Conservation (phyloP, 92 coral and sea anemone species). For the Bergia puertoricense region DNA sequence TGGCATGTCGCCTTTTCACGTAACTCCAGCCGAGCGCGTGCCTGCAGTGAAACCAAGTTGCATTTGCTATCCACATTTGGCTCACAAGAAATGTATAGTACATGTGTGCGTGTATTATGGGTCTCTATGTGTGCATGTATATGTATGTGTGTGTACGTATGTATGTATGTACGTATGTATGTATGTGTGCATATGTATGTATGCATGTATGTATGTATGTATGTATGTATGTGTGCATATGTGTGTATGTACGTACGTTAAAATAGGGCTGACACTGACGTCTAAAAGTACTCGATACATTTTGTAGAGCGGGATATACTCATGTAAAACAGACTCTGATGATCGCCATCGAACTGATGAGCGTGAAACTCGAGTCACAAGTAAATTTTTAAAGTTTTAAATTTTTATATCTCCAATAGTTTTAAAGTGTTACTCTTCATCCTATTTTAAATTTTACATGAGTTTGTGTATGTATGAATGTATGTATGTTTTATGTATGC, state of each 20-base stretch:
- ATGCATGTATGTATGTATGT: background rate
- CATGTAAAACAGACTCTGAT: too few relatives aligned
- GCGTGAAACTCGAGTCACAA: too few relatives aligned
- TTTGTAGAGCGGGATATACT: too few relatives aligned
- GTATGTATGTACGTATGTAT: background rate
- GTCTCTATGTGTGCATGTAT: background rate
- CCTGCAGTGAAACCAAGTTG: slow-evolving; percentile 44
- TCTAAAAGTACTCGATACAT: too few relatives aligned
- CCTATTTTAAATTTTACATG: too few relatives aligned
- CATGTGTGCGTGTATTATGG: background rate
- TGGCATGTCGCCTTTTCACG: slow-evolving; percentile 90
- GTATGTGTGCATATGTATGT: background rate
- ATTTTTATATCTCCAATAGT: too few relatives aligned
- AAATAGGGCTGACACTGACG: too few relatives aligned
- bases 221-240: background rate
- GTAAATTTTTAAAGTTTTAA: too few relatives aligned
- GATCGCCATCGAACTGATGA: too few relatives aligned
- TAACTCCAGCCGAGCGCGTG: slow-evolving; percentile 92
- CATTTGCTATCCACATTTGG: background rate
- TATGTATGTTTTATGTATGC: too few relatives aligned
- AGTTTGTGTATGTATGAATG: too few relatives aligned
- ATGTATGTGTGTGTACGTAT: background rate
- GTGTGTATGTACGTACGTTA: background rate
- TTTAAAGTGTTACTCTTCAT: too few relatives aligned
- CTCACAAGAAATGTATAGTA: background rate